Evolutionary conservation across 2,888 invertebrate species (phyloP), one percentile per base, ranked within the genome.

Genomic region (Phania funesta): DNA sequence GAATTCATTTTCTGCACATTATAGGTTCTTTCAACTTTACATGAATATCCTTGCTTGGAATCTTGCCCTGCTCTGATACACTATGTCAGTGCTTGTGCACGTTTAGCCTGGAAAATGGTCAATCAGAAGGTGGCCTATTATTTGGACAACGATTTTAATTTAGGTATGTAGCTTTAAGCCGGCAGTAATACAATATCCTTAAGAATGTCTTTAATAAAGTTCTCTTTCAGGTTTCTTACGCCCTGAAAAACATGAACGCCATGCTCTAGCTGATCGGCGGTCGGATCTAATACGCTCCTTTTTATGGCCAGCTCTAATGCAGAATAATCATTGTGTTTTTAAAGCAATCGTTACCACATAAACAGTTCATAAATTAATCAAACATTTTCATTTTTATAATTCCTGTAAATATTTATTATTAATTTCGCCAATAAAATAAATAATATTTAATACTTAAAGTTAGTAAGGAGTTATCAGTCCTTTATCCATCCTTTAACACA

Each of bases 41-140:
- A 96, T 88, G 98, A 98, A 92, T 99, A 98, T 91, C 97, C 97
- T 35, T 96, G 97, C 89, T 92, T 99, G 87, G 95, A 95, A 85
- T 92, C 93, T 0, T 98, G 97, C 89, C 93, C 93, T 0, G 94
- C 95, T 29, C 92, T 98, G 74, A 93, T 94, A 86, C 94, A 94
- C 85, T 97, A 97, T 90, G 95, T 97, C 67, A 93, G 94, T 32
- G 95, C 95, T 46, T 95, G 96, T 80, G 96, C 97, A 48, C 93
- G 95, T 79, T 93, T 97, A n/a, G 96, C 97, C 3, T 98, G 98
- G 98, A 94, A 94, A 82, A 92, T 97, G 87, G 94, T 94, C 68
- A 95, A 96, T 87, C 96, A 96, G 89, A 93, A 93, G 46, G 93
- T 94, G 4, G 93, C 94, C 1, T 92, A 94, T 80, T 92, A 94